phyloP scores from a whole-genome alignment of 2,113 vertebrate genomes.

The Tautogolabrus adspersus region DNA sequence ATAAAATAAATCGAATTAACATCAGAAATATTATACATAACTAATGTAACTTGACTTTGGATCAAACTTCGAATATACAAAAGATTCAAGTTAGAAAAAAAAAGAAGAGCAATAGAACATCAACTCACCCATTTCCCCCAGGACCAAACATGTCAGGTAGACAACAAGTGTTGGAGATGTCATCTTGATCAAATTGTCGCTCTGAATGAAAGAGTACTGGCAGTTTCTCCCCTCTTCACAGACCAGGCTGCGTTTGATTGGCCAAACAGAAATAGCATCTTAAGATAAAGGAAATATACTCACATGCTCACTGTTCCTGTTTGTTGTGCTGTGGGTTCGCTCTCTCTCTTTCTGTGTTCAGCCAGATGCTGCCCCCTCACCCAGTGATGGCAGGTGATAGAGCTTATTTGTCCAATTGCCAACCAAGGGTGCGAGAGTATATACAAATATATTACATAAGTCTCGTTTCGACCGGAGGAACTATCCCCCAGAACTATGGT shows the following conservation, averaged over 20 bases:
- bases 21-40: too few species aligned
- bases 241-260: conserved; percentile 27
- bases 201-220: background rate
- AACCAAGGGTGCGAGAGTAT: too few species aligned
- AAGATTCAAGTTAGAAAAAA: too few species aligned
- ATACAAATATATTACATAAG: too few species aligned
- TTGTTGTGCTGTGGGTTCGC: background rate
- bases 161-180: background rate
- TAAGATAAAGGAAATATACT: background rate
- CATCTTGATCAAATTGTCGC: background rate
- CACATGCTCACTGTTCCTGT: background rate
- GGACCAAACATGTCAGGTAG: conserved; percentile 14
- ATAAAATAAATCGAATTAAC: too few species aligned
- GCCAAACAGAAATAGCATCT: background rate
- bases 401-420: too few species aligned
- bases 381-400: too few species aligned
- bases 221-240: background rate
- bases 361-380: too few species aligned
- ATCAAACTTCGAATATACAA: too few species aligned
- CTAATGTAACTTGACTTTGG: too few species aligned
- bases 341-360: background rate
- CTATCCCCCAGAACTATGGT: too few species aligned
- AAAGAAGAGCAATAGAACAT: background rate
- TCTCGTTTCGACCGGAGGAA: too few species aligned
- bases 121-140: conserved; percentile 30